Percentiles rank a stretch among this genome's conserved stretches.
Evolutionary conservation across 1,140 invertebrate genomes (phyloP).

Genomic region (Panulirus ornatus): DNA sequence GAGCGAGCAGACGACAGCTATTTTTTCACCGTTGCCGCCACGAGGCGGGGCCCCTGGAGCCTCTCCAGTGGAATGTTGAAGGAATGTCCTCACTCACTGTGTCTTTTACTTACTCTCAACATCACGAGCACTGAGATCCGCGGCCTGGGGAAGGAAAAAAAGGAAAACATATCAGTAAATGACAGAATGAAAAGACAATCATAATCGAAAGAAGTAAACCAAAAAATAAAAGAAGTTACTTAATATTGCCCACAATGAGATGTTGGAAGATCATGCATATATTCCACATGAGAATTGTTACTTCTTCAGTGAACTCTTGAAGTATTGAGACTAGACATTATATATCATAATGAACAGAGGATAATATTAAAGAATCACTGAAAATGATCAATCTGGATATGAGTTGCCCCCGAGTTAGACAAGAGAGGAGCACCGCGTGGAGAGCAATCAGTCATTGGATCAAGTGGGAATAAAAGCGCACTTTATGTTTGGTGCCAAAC

Average conservation of each 20-base stretch:
- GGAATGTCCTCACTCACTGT: not conserved
- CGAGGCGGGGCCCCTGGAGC: not conserved
- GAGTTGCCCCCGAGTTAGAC: too few species aligned
- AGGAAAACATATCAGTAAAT: not conserved
- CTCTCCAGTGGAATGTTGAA: not conserved
- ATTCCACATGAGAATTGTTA: too few species aligned
- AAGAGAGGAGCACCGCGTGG: too few species aligned
- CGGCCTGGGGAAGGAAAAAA: slow-evolving; percentile 50
- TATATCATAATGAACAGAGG: not conserved
- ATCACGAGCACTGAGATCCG: slow-evolving; percentile 72
- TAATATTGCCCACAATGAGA: too few species aligned
- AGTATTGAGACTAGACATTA: too few species aligned
- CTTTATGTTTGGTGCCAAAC: not conserved
- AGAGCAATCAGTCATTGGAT: too few species aligned
- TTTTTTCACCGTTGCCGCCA: not conserved
- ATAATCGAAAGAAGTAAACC: not conserved
- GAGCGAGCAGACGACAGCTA: too few species aligned
- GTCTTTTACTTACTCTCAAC: slow-evolving; percentile 66
- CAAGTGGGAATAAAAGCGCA: not conserved
- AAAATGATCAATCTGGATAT: too few species aligned
- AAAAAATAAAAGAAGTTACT: too few species aligned
- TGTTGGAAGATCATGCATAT: too few species aligned
- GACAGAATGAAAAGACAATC: not conserved
- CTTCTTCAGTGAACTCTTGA: too few species aligned
- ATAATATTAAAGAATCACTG: not conserved